Evolutionary conservation across 2,888 invertebrate species (phyloP), one percentile per base, ranked within the genome.

Genomic region (Conops quadrifasciatus): DNA sequence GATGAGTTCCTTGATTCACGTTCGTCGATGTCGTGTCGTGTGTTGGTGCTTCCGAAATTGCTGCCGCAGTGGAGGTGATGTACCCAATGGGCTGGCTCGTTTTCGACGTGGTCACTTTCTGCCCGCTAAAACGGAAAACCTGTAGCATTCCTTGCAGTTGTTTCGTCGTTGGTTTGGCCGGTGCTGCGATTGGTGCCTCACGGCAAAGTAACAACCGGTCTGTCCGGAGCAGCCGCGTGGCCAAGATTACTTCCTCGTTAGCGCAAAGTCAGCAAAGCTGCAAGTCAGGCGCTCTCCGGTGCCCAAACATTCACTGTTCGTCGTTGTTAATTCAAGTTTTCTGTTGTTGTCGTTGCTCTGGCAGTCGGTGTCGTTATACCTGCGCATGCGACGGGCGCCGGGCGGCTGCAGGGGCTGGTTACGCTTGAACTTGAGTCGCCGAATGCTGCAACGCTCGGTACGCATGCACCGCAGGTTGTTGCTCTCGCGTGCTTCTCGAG

Each of bases 401-500:
- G n/a, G n/a, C n/a, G n/a, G n/a, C n/a, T n/a, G n/a, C n/a, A n/a
- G n/a, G n/a, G n/a, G n/a, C 36, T 7, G 36, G 9, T 9, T 36
- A 9, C 70, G 73, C 69, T 74, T 74, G 72, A 72, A 73, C 75
- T 73, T 75, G 74, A 36, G 68, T 47, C 28, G 51, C 68, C 62
- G 51, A 43, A 58, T 67, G 67, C 58, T 43, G 58, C 47, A n/a
- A 26, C 56, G 36, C 28, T 19, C 36, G 21, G 56, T 56, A 66
- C 66, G 67, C 67, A 58, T 43, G 66, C 68, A 51, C 68, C 21
- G 60, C 49, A 62, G 68, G 58, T 68, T 62, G 68, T 68, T 68
- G 68, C 68, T 62, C 68, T 49, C 68, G 67, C 59, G 59, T 47
- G 68, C 43, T 62, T 62, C 62, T 51, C 51, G 43, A 53, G 47